Conservation (phyloP, 2,113 vertebrate species). For the Leptocoma aspasia region DNA sequence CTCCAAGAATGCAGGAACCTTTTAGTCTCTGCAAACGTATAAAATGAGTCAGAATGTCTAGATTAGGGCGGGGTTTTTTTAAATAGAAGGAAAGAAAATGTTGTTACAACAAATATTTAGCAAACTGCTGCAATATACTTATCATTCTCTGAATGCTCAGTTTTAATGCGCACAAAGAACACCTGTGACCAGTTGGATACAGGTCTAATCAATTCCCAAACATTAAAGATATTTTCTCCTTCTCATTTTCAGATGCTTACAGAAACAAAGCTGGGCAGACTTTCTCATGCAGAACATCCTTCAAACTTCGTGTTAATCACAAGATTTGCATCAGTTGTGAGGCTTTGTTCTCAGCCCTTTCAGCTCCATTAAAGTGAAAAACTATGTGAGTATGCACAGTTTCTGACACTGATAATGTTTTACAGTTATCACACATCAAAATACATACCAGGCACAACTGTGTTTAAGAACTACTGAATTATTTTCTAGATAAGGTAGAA, state of each 20-base stretch:
- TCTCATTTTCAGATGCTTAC: background rate
- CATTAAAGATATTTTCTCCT: background rate
- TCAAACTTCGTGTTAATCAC: background rate
- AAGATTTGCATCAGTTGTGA: slow-evolving; percentile 23
- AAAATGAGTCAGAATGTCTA: background rate
- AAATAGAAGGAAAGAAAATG: background rate
- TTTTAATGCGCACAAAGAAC: slow-evolving; percentile 11
- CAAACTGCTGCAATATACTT: background rate
- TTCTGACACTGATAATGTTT: slow-evolving; percentile 37
- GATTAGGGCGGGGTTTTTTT: background rate
- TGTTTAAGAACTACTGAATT: slow-evolving; percentile 16
- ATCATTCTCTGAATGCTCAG: background rate
- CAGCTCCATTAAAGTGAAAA: slow-evolving; percentile 36
- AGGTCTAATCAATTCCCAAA: slow-evolving; percentile 16
- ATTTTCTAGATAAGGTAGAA: slow-evolving; percentile 36
- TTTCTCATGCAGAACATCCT: background rate
- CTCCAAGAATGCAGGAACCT: background rate
- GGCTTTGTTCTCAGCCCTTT: slow-evolving; percentile 34
- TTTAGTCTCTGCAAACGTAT: background rate
- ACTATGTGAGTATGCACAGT: background rate
- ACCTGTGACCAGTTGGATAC: background rate
- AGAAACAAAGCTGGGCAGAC: background rate
- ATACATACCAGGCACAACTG: background rate
- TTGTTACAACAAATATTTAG: slow-evolving; percentile 17
- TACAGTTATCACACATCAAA: slow-evolving; percentile 51